Evolutionary conservation across 2,113 vertebrate genomes (phyloP).

Genomic region (Brienomyrus longianalis): DNA sequence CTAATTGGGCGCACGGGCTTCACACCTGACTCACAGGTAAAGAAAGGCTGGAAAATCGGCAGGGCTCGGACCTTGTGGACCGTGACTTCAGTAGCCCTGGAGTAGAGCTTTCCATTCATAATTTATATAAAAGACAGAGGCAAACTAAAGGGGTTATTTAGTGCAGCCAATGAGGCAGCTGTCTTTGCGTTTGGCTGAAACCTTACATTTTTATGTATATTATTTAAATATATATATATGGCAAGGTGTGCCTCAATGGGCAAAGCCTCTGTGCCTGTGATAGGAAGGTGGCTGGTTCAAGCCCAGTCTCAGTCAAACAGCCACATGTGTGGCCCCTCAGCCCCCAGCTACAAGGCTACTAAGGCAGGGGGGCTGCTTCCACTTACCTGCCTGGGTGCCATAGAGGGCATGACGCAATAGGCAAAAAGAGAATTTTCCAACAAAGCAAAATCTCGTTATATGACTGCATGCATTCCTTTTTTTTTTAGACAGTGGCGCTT

Average conservation of each 20-base stretch:
- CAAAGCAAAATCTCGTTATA: background rate
- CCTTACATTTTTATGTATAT: background rate
- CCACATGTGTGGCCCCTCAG: background rate
- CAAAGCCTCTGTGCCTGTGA: background rate
- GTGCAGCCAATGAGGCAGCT: background rate
- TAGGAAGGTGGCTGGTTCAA: background rate
- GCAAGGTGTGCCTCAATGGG: background rate
- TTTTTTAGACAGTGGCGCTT: background rate
- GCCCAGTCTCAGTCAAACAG: background rate
- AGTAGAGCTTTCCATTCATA: background rate
- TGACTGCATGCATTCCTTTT: background rate
- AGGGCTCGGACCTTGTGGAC: no score
- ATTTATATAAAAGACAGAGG: background rate
- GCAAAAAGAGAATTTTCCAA: background rate
- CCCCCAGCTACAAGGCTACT: no score
- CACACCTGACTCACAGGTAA: no score
- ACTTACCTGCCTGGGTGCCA: background rate
- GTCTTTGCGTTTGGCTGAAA: background rate
- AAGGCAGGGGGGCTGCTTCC: background rate
- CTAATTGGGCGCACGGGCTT: no score
- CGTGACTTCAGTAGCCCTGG: no score
- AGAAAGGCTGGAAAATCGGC: no score
- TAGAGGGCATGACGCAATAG: background rate
- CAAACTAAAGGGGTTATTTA: background rate
- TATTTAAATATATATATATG: background rate